Evolutionary conservation across 2,113 vertebrate genomes (phyloP), one percentile per base, ranked within the genome.

Genomic region (Capreolus pygargus): DNA sequence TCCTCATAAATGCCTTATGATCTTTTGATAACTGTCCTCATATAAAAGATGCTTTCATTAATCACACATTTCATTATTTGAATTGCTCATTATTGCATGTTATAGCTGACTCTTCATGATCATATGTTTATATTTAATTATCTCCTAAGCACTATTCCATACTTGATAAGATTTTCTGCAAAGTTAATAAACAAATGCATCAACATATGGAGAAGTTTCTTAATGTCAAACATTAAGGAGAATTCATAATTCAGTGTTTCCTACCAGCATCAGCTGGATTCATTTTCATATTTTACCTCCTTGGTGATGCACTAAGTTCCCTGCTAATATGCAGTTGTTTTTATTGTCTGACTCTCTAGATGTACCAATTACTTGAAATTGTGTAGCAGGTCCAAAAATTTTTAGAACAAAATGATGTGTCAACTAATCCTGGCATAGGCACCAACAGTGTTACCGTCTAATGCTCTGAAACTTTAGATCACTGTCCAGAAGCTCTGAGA

Each of bases 31-130:
- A 94, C 45, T 91, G 6, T 91, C 84, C 74, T 97, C 94, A 93
- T 95, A 97, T 86, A 96, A 97, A 96, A 45, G 28, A 84, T 83
- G 23, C 89, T 97, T 98, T 94, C 25, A 76, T 91, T 95, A 96
- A 97, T 97, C 70, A 94, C 30, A 89, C 16, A 96, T 94, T 96
- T 96, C 50, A 93, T 86, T 70, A 97, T 94, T 97, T 93, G 67
- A 93, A 81, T 94, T 90, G n/a, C 52, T 95, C 11, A 19, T 95
- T 93, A 95, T 92, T 96, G 17, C 84, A 93, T 95, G 28, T 93
- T 86, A 89, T 58, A 91, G 82, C 43, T 88, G 47, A 70, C 39
- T 81, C 95, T 96, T 96, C 30, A 89, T 95, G 70, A 39, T 23
- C 12, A 86, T 54, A 14, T 89, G 91, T 94, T 96, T 93, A 89